Base-by-base conservation (phyloP, 2,113 vertebrate species). In the Pao palembangensis region DNA sequence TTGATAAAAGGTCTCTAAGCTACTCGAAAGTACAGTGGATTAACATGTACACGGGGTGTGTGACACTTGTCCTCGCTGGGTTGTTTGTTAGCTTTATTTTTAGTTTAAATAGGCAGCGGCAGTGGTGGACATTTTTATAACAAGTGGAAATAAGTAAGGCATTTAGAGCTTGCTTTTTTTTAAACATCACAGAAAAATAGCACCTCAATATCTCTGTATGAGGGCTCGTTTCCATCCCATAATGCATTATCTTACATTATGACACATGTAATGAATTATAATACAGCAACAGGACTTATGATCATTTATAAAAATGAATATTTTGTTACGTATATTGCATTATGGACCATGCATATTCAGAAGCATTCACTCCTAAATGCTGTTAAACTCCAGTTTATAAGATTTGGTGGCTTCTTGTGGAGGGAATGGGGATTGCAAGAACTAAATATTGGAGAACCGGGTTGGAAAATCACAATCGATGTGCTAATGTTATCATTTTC, bases 11-110 rank as follows among this genome's bases (percentile, higher is more conserved):
- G 66, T 64, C 70, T 76, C 67, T 66, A 51, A 76, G 71, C 69
- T 47, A 41, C 67, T 69, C 72, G 64, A 69, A 72, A 71, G 66
- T 75, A 75, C 62, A 64, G 48, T 71, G 67, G 75, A 76, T 81
- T 81, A 79, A 59, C 41, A 38, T 58, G 63, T 81, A 77, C 73
- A 75, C 71, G 70, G 57, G 23, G 31, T 59, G 44, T 64, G 73
- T 63, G 58, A 53, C 47, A 68, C 25, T 58, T 55, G 47, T 42
- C 19, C 49, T 23, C 63, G n/a, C 21, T 20, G 2, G 18, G 60
- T 50, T 53, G 61, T 72, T 76, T 55, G 51, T 55, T 3, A 12
- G 49, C 70, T 68, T 50, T 50, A 47, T 59, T 67, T 38, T 56
- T 52, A 43, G 58, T 58, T 28, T 17, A 58, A 51, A 60, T 18